Evolutionary conservation across 53 echinoderm and acorn worm genomes (phyloP).

Genomic region (Stichopus horrens): DNA sequence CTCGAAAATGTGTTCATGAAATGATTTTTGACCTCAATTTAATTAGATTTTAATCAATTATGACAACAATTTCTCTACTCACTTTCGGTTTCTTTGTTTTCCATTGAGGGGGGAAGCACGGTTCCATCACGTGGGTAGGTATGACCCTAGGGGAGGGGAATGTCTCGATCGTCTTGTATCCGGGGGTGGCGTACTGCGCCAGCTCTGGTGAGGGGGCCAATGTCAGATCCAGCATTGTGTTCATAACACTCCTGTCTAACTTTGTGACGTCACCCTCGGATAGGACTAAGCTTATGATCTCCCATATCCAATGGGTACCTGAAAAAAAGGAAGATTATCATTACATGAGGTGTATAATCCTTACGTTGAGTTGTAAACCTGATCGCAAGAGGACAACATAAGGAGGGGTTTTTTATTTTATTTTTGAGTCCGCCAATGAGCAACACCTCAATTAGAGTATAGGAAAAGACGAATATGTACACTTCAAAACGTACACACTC

Average conservation of each 20-base stretch:
- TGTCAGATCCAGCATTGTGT: constrained; percentile 54
- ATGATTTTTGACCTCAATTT: no score
- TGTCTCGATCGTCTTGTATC: constrained; percentile 38
- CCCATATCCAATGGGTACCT: constrained; percentile 76
- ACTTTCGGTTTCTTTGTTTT: constrained; percentile 61
- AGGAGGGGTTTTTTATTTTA: no score
- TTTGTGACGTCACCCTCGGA: constrained; percentile 50
- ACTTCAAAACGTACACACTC: no score
- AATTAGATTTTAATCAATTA: no score
- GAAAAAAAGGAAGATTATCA: neutral
- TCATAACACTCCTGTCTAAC: constrained; percentile 59
- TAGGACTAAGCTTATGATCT: constrained; percentile 54
- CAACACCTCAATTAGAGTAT: no score
- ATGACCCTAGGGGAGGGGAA: constrained; percentile 54
- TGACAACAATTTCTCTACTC: neutral
- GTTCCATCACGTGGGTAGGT: constrained; percentile 47
- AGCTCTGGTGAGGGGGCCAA: constrained; percentile 43
- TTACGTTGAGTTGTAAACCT: no score
- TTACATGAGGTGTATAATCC: no score
- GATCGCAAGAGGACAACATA: no score
- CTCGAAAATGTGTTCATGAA: no score
- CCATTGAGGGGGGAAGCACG: constrained; percentile 50
- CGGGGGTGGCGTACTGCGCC: constrained; percentile 32
- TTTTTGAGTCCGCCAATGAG: no score
- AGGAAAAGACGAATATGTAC: no score